These are phyloP conservation scores for Drosophila siamana DNA, from an alignment of 2,888 invertebrate genomes.

Conservation along the genomic window DNA sequence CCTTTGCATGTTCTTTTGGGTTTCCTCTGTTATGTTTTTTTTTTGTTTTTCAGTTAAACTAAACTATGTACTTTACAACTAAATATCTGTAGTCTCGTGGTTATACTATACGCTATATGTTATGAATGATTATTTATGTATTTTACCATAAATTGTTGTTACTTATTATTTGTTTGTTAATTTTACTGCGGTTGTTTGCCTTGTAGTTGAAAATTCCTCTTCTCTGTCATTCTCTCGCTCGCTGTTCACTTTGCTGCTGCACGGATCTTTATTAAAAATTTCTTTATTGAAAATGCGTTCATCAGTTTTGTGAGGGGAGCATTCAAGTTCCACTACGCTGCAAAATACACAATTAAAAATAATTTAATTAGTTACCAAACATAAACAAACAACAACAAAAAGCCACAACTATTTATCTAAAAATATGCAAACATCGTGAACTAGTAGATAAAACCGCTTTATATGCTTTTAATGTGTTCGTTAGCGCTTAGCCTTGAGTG, in stretches of 20 bases:
- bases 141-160: slow-evolving; percentile 48
- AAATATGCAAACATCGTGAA: slow-evolving; percentile 23
- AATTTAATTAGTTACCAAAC: slow-evolving; percentile 10
- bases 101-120: slow-evolving; percentile 79
- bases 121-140: slow-evolving; percentile 70
- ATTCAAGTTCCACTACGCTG: slow-evolving; percentile 37
- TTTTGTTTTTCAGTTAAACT: slow-evolving; percentile 52
- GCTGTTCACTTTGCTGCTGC: slow-evolving; percentile 1
- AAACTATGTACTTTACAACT: slow-evolving; percentile 76
- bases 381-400: too few relatives aligned
- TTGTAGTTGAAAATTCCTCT: slow-evolving; percentile 26
- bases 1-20: slow-evolving; percentile 21
- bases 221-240: slow-evolving; percentile 9
- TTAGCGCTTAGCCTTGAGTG: slow-evolving; percentile 47
- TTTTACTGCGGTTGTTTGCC: slow-evolving; percentile 30
- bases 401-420: slow-evolving; percentile 1
- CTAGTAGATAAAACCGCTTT: slow-evolving; percentile 6
- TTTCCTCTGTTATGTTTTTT: slow-evolving; percentile 7
- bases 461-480: slow-evolving; percentile 7
- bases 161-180: slow-evolving; percentile 34
- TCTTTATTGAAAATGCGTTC: slow-evolving; percentile 28
- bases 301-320: slow-evolving; percentile 24
- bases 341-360: slow-evolving; percentile 16
- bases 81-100: slow-evolving; percentile 82
- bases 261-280: slow-evolving; percentile 11